Evolutionary conservation across 1,140 invertebrate genomes (phyloP).

Genomic region (Piezodorus guildinii): DNA sequence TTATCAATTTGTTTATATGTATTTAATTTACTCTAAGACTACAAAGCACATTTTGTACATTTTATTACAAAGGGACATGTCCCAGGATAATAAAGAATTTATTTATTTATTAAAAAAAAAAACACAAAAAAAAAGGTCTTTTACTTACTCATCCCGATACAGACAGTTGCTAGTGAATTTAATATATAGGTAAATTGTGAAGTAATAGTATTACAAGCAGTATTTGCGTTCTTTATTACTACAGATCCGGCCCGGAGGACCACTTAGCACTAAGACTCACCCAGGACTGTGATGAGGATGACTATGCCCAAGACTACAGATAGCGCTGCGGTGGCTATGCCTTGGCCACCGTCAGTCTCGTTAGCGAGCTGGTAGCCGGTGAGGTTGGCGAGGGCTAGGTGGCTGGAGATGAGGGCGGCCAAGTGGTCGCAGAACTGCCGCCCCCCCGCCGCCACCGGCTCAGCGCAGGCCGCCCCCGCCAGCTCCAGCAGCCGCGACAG

Average conservation of each 20-base stretch:
- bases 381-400: background rate
- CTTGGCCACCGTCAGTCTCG: constrained; percentile 15
- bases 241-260: background rate
- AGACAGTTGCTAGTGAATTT: no score
- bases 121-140: no score
- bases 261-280: constrained; percentile 15
- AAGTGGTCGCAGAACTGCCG: background rate
- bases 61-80: no score
- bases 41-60: no score
- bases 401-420: background rate
- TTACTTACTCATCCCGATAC: no score
- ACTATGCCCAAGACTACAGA: constrained; percentile 29
- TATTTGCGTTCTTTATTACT: no score
- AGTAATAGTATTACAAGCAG: no score
- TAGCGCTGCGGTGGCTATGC: constrained; percentile 26
- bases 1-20: no score
- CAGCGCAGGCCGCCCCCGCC: constrained; percentile 2
- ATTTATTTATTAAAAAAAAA: no score
- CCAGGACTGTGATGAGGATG: constrained; percentile 30
- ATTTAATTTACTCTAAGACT: no score
- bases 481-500: constrained; percentile 3
- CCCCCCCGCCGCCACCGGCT: background rate
- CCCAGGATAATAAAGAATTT: no score
- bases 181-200: no score
- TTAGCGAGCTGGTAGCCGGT: background rate